A percentile compares a stretch with the other conserved stretches of the same genome.
phyloP scores from a whole-genome alignment of 2,888 invertebrate species.

The Crematogaster levior region DNA sequence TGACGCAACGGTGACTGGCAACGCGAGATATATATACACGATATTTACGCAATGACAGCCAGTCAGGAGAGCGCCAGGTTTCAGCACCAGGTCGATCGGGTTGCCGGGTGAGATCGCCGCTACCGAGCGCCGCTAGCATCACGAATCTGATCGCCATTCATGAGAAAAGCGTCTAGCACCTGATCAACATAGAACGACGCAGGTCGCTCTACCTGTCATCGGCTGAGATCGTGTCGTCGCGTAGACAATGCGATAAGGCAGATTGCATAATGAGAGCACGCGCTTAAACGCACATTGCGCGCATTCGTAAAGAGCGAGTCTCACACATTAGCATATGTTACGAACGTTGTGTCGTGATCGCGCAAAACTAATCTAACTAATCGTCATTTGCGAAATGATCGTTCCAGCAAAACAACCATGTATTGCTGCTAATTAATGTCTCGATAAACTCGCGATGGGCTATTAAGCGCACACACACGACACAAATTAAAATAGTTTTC shows the following conservation, averaged over 20 bases:
- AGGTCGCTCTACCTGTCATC: constrained; percentile 22
- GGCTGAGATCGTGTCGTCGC: background rate
- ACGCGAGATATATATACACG: constrained; percentile 23
- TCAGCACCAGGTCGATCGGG: constrained; percentile 51
- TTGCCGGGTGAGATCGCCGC: constrained; percentile 49
- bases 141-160: constrained; percentile 56
- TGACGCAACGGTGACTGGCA: constrained; percentile 28
- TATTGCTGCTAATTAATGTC: constrained; percentile 26
- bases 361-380: background rate
- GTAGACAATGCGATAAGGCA: constrained; percentile 18
- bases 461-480: constrained; percentile 32
- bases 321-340: background rate
- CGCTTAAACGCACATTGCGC: background rate
- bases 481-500: constrained; percentile 21
- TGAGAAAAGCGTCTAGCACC: constrained; percentile 45
- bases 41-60: constrained; percentile 62
- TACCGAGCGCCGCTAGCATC: constrained; percentile 22
- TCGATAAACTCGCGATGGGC: constrained; percentile 20
- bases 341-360: background rate
- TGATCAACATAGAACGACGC: constrained; percentile 14
- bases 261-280: constrained; percentile 20
- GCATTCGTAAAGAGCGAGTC: constrained; percentile 11
- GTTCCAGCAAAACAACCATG: constrained; percentile 10
- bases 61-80: constrained; percentile 48
- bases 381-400: constrained; percentile 28